phyloP scores from a whole-genome alignment of 2,888 invertebrate species.

The Bellardia bayeri region DNA sequence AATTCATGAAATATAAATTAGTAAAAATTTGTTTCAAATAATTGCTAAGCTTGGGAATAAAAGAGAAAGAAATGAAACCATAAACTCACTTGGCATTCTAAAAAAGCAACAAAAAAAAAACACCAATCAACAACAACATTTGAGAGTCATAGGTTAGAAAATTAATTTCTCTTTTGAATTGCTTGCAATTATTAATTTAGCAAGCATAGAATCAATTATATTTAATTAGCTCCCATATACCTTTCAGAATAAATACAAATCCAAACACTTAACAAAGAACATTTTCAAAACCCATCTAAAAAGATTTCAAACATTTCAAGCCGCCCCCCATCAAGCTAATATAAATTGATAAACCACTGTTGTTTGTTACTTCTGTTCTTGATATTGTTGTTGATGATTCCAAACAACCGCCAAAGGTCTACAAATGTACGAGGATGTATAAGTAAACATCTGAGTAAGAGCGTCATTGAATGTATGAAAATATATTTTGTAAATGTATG shows the following conservation, averaged over 20 bases:
- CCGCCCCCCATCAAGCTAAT: neutral
- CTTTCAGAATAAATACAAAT: neutral
- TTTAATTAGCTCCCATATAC: neutral
- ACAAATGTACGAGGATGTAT: neutral
- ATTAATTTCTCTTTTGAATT: too few relatives aligned
- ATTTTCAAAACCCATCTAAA: neutral
- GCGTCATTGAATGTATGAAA: neutral
- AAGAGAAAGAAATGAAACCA: too few relatives aligned
- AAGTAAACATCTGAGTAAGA: neutral
- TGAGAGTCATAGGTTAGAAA: too few relatives aligned
- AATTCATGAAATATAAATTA: too few relatives aligned
- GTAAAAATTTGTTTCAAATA: too few relatives aligned
- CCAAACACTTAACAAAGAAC: neutral
- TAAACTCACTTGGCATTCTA: too few relatives aligned
- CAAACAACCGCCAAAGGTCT: conserved; percentile 58
- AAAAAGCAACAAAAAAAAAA: too few relatives aligned
- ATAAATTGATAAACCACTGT: conserved; percentile 44
- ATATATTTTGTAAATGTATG: neutral
- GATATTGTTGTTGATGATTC: conserved; percentile 47
- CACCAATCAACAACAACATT: too few relatives aligned
- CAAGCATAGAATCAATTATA: neutral
- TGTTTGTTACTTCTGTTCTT: conserved; percentile 29
- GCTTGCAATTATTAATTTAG: too few relatives aligned
- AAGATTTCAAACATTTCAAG: neutral
- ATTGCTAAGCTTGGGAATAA: too few relatives aligned